These are phyloP conservation scores for Pasiphila rectangulata DNA, from an alignment of 2,888 invertebrate species.

Conservation along the genomic window DNA sequence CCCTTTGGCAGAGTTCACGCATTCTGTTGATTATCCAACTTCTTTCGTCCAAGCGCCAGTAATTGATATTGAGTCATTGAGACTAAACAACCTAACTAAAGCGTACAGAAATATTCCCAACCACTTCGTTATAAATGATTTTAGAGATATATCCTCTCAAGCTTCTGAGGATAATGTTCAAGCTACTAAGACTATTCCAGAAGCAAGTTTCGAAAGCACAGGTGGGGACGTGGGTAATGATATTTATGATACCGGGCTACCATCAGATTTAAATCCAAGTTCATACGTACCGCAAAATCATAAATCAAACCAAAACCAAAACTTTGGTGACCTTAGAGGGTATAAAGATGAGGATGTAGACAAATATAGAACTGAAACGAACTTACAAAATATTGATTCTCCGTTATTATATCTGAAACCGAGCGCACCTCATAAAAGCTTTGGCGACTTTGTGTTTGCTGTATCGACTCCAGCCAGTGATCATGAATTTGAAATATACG, in stretches of 20 bases:
- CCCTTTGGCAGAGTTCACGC: slow-evolving; percentile 84
- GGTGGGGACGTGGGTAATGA: slow-evolving; percentile 62
- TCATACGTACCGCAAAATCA: slow-evolving; percentile 53
- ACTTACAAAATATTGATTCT: slow-evolving; percentile 79
- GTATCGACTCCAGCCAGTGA: slow-evolving; percentile 51
- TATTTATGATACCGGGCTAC: slow-evolving; percentile 54
- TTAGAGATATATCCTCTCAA: slow-evolving; percentile 77
- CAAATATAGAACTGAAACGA: slow-evolving; percentile 68
- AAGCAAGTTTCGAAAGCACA: slow-evolving; percentile 71
- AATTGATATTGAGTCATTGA: slow-evolving; percentile 78
- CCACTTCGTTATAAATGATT: slow-evolving; percentile 59
- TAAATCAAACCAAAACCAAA: slow-evolving; percentile 36
- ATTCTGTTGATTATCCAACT: slow-evolving; percentile 86
- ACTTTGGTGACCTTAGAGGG: slow-evolving; percentile 69
- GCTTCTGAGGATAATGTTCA: slow-evolving; percentile 72
- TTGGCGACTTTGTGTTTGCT: slow-evolving; percentile 62
- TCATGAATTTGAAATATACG: slow-evolving; percentile 71
- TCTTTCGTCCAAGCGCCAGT: slow-evolving; percentile 85
- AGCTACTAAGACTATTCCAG: slow-evolving; percentile 63
- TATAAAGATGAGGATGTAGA: slow-evolving; percentile 68
- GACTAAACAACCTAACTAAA: slow-evolving; percentile 59
- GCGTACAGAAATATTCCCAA: slow-evolving; percentile 66
- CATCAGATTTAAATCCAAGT: slow-evolving; percentile 48
- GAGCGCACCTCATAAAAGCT: slow-evolving; percentile 78
- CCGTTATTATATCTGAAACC: slow-evolving; percentile 79